Evolutionary conservation across 1,140 invertebrate genomes (phyloP), one percentile per base, ranked within the genome.

Genomic region (Periplaneta americana): DNA sequence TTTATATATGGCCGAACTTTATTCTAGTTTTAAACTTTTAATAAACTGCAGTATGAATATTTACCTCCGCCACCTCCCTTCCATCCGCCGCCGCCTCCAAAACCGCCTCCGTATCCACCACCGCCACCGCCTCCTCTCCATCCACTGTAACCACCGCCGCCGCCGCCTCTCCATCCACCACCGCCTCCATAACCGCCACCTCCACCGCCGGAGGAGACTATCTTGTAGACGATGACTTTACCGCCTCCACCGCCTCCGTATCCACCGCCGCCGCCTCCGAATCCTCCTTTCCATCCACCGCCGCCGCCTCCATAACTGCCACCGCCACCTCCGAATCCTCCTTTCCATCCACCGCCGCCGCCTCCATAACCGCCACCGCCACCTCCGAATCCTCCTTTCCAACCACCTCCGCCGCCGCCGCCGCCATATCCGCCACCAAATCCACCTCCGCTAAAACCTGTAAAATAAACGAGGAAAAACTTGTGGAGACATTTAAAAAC

Each of bases 21-120:
- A n/a, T n/a, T n/a, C n/a, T n/a, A n/a, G n/a, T n/a, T n/a, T n/a
- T n/a, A n/a, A n/a, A n/a, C n/a, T n/a, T n/a, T n/a, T n/a, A n/a
- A n/a, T n/a, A n/a, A n/a, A n/a, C n/a, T n/a, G n/a, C 1, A 28
- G 11, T 66, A 66, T 5, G n/a, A 66, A 28, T 3, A 3, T n/a
- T 66, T 66, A 66, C 75, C 75, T 32, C 75, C 75, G 75, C 75
- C 75, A 28, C 75, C 75, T 18, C 75, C 75, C 22, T 76, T 34
- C 35, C 75, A 34, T 22, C 75, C 75, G 11, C 75, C 28, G 75
- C 75, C 75, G 28, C 75, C 75, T 8, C 75, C 75, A 9, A 77
- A 37, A 34, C 75, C 8, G 75, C 75, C 75, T 34, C 75, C 75
- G 10, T 37, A 34, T 22, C 75, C 34, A 28, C 75, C 75, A n/a